phyloP scores from a whole-genome alignment of 1,140 invertebrate species.

The Ceratina calcarata region DNA sequence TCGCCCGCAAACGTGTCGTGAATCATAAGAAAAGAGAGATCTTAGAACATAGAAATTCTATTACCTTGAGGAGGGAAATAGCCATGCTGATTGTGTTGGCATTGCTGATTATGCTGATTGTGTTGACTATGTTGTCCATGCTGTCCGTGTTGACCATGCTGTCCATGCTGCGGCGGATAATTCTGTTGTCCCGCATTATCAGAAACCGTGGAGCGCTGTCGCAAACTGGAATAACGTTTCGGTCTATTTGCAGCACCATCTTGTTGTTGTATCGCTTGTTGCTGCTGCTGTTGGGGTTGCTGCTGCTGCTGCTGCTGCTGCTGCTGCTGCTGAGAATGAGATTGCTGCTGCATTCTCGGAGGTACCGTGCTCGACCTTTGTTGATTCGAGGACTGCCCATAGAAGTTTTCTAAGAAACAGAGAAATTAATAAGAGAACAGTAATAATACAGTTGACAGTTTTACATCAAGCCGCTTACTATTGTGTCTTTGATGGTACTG shows the following conservation, averaged over 20 bases:
- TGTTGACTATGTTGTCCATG: constrained; percentile 59
- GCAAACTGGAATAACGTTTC: constrained; percentile 89
- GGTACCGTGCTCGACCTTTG: constrained; percentile 78
- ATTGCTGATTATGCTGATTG: constrained; percentile 64
- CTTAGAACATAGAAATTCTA: neutral
- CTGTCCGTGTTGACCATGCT: no score
- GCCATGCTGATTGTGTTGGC: constrained; percentile 66
- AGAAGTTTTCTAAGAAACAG: constrained; percentile 71
- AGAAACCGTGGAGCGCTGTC: constrained; percentile 82
- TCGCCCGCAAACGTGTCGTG: constrained; percentile 7
- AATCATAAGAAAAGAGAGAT: no score
- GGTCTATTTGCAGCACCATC: constrained; percentile 81
- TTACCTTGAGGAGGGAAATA: constrained; percentile 74
- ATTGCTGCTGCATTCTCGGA: constrained; percentile 78
- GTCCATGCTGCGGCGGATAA: constrained; percentile 71
- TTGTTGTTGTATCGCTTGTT: constrained; percentile 73
- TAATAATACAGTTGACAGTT: constrained; percentile 30
- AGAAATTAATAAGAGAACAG: neutral
- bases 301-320: no score
- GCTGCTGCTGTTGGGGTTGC: constrained; percentile 63
- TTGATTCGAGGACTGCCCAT: constrained; percentile 74
- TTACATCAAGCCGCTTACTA: constrained; percentile 63
- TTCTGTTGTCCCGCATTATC: constrained; percentile 74
- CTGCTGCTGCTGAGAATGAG: constrained; percentile 68
- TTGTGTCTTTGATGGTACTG: constrained; percentile 75